phyloP scores from a whole-genome alignment of 2,888 invertebrate genomes.

The Drepana falcataria region DNA sequence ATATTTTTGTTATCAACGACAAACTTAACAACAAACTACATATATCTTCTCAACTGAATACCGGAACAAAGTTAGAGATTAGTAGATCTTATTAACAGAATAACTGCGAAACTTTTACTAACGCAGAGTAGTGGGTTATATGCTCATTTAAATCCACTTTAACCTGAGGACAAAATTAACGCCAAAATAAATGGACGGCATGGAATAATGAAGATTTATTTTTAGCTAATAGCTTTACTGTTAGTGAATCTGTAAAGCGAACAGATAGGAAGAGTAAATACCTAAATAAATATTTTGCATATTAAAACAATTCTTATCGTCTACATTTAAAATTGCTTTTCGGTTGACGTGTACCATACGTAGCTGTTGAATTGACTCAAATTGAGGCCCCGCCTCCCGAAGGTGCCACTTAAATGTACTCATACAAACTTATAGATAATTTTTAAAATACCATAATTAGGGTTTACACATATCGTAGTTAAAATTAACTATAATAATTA shows the following conservation, averaged over 20 bases:
- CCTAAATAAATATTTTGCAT: slow-evolving; percentile 29
- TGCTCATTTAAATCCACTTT: slow-evolving; percentile 3
- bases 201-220: slow-evolving; percentile 37
- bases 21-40: slow-evolving; percentile 79
- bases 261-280: slow-evolving; percentile 18
- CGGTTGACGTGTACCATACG: slow-evolving; percentile 41
- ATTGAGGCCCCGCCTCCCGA: slow-evolving; percentile 35
- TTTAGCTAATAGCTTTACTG: slow-evolving; percentile 21
- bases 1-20: slow-evolving; percentile 78
- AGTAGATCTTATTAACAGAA: slow-evolving; percentile 27
- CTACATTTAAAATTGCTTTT: slow-evolving; percentile 65
- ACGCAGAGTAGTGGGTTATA: slow-evolving; percentile 22
- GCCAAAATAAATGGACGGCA: slow-evolving; percentile 69
- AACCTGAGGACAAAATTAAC: slow-evolving; percentile 35
- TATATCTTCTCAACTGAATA: slow-evolving; percentile 68
- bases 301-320: slow-evolving; percentile 49
- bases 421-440: slow-evolving; percentile 57
- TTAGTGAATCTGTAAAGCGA: slow-evolving; percentile 41
- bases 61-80: slow-evolving; percentile 42
- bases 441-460: slow-evolving; percentile 40
- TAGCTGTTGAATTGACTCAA: slow-evolving; percentile 64
- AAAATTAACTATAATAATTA: slow-evolving; percentile 58
- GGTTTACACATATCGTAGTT: slow-evolving; percentile 34
- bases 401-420: slow-evolving; percentile 41
- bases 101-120: slow-evolving; percentile 46